These are phyloP conservation scores for Chamaetylas fuelleborni DNA, from an alignment of 2,113 vertebrate species.

Conservation along the genomic window DNA sequence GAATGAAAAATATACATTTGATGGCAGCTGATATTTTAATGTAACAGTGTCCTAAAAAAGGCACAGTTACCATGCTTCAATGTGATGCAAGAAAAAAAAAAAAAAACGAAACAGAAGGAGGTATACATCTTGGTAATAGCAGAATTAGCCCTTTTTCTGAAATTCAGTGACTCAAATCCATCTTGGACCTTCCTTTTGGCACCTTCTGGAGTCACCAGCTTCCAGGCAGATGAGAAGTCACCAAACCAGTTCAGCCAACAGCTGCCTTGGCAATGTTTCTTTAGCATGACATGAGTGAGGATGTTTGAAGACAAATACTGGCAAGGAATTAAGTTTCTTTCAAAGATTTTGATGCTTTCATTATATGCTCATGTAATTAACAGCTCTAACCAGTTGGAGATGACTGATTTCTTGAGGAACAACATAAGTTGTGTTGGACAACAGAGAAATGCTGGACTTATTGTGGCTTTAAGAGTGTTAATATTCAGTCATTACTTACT, in stretches of 20 bases:
- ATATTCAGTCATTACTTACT: neutral
- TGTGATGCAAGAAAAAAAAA: accelerated
- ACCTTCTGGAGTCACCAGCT: neutral
- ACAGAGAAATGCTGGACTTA: neutral
- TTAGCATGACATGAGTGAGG: neutral
- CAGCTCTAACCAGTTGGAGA: neutral
- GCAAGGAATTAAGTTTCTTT: neutral
- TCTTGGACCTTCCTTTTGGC: neutral
- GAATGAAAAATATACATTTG: neutral
- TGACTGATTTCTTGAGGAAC: neutral
- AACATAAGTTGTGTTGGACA: neutral
- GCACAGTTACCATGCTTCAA: neutral
- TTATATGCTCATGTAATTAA: neutral
- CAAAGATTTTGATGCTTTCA: neutral
- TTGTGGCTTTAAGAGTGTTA: neutral
- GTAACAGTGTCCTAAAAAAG: neutral
- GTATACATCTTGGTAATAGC: neutral
- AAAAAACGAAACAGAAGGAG: neutral
- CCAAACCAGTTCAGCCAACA: neutral
- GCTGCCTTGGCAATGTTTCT: neutral
- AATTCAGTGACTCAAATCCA: neutral
- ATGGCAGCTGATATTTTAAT: neutral
- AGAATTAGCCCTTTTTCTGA: neutral
- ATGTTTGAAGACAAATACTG: neutral
- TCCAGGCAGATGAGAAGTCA: neutral